Conservation (phyloP, 2,113 vertebrate genomes). For the Lota lota region DNA sequence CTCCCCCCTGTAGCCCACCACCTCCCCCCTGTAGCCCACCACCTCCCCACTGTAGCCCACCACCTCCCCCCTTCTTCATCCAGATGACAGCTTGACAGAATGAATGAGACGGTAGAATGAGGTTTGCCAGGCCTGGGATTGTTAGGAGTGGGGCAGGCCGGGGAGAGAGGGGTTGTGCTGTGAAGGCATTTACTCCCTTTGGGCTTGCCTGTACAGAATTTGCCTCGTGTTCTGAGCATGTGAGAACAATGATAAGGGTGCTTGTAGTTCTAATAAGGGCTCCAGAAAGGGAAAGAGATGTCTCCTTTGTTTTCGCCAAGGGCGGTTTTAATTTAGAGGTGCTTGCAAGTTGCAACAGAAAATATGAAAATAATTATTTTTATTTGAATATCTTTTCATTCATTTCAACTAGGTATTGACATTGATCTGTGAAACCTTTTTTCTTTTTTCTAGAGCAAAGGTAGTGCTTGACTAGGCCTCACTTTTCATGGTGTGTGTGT, state of each 20-base stretch:
- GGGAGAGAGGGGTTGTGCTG: slow-evolving; percentile 31
- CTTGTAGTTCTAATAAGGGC: not conserved
- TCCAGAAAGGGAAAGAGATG: slow-evolving; percentile 22
- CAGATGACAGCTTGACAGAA: slow-evolving; percentile 49
- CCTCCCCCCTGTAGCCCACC: slow-evolving; percentile 22
- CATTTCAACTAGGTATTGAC: not conserved
- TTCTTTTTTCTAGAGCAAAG: not conserved
- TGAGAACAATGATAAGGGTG: slow-evolving; percentile 24
- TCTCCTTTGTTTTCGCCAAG: slow-evolving; percentile 35
- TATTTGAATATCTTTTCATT: slow-evolving; percentile 16
- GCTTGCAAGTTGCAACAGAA: not conserved
- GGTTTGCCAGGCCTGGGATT: slow-evolving; percentile 28
- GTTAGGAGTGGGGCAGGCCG: not conserved
- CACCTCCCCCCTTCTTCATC: slow-evolving; percentile 4
- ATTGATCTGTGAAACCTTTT: not conserved
- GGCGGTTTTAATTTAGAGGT: slow-evolving; percentile 47
- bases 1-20: slow-evolving; percentile 12
- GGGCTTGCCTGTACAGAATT: slow-evolving; percentile 27
- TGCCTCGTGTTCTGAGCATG: slow-evolving; percentile 44
- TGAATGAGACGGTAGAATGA: slow-evolving; percentile 41
- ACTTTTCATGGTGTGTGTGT: no score
- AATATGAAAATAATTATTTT: slow-evolving; percentile 11
- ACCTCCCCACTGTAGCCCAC: slow-evolving; percentile 10
- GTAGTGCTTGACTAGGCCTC: no score
- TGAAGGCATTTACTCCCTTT: slow-evolving; percentile 38